These are phyloP conservation scores for Oreortyx pictus DNA, from an alignment of 2,797 vertebrate genomes.

Conservation along the genomic window DNA sequence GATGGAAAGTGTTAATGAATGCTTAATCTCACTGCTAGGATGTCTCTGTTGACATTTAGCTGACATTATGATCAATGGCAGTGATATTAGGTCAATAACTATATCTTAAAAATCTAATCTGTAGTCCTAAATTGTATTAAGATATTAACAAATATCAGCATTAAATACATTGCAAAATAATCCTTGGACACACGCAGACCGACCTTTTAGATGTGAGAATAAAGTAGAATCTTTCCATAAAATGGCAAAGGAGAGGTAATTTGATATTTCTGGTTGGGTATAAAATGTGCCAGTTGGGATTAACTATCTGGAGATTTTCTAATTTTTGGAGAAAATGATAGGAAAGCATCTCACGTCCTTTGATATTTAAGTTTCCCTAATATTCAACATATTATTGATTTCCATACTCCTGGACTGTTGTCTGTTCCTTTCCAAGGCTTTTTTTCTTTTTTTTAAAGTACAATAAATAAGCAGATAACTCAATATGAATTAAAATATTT, in stretches of 20 bases:
- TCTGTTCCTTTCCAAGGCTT: too few relatives aligned
- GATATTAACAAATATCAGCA: neutral
- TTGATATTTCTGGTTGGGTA: neutral
- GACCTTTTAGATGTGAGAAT: neutral
- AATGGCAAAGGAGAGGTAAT: neutral
- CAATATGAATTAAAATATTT: too few relatives aligned
- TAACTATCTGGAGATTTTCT: neutral
- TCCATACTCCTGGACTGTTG: too few relatives aligned
- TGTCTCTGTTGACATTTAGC: neutral
- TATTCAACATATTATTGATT: too few relatives aligned
- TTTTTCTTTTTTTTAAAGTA: too few relatives aligned
- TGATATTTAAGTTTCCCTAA: neutral
- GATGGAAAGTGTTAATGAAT: neutral
- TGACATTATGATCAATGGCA: neutral
- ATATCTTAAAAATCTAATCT: neutral
- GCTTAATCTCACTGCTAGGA: neutral
- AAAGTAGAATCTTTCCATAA: neutral
- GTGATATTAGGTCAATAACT: neutral
- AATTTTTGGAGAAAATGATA: neutral
- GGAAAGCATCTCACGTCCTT: neutral
- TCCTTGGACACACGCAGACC: neutral
- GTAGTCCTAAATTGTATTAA: neutral
- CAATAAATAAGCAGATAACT: too few relatives aligned
- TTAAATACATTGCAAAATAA: neutral
- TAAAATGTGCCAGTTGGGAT: rapidly evolving